phyloP scores from a whole-genome alignment of 2,888 invertebrate species.

The Mythimna albipuncta region DNA sequence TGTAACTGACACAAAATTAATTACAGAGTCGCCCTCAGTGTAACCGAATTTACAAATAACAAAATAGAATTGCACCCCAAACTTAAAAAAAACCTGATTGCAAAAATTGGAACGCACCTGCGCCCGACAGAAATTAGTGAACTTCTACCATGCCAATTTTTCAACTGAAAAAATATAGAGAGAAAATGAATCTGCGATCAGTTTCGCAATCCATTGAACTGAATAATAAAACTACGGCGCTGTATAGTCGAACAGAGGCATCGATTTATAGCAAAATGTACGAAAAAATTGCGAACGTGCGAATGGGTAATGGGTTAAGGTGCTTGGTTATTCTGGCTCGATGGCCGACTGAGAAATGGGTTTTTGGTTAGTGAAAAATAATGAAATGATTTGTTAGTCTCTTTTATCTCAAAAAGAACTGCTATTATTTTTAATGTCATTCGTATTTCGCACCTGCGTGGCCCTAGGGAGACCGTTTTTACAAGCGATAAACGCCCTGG shows the following conservation, averaged over 20 bases:
- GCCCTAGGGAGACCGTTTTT: too few species aligned
- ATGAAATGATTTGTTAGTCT: background rate
- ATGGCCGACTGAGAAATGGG: constrained; percentile 38
- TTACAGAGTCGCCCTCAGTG: background rate
- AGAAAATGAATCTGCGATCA: constrained; percentile 66
- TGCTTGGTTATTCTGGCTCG: constrained; percentile 45
- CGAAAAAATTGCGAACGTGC: constrained; percentile 39
- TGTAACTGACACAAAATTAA: constrained; percentile 10
- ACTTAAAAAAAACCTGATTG: constrained; percentile 31
- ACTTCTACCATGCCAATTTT: constrained; percentile 37
- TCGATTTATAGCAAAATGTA: constrained; percentile 46
- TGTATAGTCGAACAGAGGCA: constrained; percentile 52
- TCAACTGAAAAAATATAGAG: constrained; percentile 35
- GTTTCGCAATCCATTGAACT: constrained; percentile 74
- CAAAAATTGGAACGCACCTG: constrained; percentile 63
- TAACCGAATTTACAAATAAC: constrained; percentile 1
- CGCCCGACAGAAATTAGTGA: constrained; percentile 44
- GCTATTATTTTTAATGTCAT: background rate
- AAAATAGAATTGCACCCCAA: background rate
- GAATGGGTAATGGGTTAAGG: constrained; percentile 48
- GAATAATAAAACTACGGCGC: constrained; percentile 72
- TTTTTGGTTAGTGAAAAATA: background rate
- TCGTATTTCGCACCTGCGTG: background rate
- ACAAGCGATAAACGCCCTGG: too few species aligned
- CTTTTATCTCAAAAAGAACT: constrained; percentile 8